A percentile compares a stretch with the other conserved stretches of the same genome.
Evolutionary conservation across 1,140 invertebrate species (phyloP).

Genomic region (Drosophila simulans): DNA sequence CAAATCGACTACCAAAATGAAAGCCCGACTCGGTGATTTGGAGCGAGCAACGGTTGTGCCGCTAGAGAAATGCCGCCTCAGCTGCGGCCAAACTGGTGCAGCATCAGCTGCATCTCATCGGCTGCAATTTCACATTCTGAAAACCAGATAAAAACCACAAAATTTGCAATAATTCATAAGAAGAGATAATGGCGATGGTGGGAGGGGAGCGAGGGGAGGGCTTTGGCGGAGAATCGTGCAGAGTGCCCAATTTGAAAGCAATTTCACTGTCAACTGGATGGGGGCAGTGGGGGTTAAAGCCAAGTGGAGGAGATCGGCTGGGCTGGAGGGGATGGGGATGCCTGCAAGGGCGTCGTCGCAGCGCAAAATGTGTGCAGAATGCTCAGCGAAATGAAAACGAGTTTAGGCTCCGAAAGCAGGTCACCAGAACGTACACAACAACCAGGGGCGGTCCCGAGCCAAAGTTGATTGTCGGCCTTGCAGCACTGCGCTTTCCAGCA

Average conservation of each 20-base stretch:
- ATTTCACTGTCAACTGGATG: constrained; percentile 73
- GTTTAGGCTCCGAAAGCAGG: constrained; percentile 67
- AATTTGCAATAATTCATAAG: constrained; percentile 81
- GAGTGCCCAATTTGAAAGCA: constrained; percentile 65
- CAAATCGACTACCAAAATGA: constrained; percentile 69
- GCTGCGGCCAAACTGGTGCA: constrained; percentile 60
- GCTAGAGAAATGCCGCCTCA: constrained; percentile 62
- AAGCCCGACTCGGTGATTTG: constrained; percentile 69
- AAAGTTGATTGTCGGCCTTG: constrained; percentile 67
- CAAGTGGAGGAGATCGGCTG: not conserved
- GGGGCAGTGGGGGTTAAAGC: constrained; percentile 14
- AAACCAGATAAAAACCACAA: constrained; percentile 75
- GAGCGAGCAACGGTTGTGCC: constrained; percentile 74
- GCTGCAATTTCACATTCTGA: constrained; percentile 77
- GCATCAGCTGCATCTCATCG: constrained; percentile 17
- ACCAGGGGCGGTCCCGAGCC: constrained; percentile 40
- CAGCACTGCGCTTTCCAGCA: constrained; percentile 57
- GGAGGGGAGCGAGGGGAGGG: not conserved
- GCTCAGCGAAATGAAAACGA: constrained; percentile 74
- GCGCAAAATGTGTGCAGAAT: constrained; percentile 53
- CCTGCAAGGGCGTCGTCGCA: constrained; percentile 63
- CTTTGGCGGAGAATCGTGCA: constrained; percentile 49
- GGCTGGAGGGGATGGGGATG: constrained; percentile 11
- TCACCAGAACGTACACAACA: constrained; percentile 70
- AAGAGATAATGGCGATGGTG: constrained; percentile 36